Conservation (phyloP, 2,888 invertebrate species). For the Eupithecia centaureata region DNA sequence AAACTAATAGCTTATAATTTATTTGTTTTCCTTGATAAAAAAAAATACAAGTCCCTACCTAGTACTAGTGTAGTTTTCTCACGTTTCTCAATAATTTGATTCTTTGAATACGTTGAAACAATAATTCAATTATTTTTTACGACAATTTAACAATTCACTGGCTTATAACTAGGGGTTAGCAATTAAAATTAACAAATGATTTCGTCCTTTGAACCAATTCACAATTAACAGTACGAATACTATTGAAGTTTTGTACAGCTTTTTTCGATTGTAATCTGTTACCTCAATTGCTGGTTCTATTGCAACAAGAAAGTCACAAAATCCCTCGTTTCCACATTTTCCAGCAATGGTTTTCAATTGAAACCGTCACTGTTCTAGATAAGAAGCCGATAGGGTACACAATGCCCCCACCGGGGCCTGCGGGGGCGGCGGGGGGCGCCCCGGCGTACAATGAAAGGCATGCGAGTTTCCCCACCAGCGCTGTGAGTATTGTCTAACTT, state of each 20-base stretch:
- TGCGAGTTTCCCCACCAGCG: conserved; percentile 54
- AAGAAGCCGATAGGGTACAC: conserved; percentile 66
- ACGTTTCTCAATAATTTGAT: too few relatives aligned
- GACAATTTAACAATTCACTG: too few relatives aligned
- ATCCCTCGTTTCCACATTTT: not conserved
- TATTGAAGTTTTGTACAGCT: not conserved
- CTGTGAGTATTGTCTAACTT: conserved; percentile 56
- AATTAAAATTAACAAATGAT: too few relatives aligned
- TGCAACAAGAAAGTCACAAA: not conserved
- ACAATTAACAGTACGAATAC: too few relatives aligned
- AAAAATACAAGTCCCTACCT: too few relatives aligned
- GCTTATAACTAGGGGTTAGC: too few relatives aligned
- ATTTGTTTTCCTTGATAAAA: too few relatives aligned
- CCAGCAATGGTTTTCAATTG: conserved; percentile 2
- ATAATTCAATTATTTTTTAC: too few relatives aligned
- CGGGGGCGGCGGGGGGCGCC: conserved; percentile 56
- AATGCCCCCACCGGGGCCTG: conserved; percentile 55
- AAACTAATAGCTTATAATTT: too few relatives aligned
- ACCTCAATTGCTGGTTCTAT: not conserved
- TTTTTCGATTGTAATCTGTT: not conserved
- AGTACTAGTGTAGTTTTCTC: too few relatives aligned
- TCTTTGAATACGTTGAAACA: not conserved
- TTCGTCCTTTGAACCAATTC: too few relatives aligned
- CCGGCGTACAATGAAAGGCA: conserved; percentile 59
- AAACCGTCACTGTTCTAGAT: conserved; percentile 54